A percentile compares a stretch with the other conserved stretches of the same genome.
These are phyloP conservation scores for Monoplex corrugatus DNA, from an alignment of 2,888 invertebrate species.

Conservation along the genomic window DNA sequence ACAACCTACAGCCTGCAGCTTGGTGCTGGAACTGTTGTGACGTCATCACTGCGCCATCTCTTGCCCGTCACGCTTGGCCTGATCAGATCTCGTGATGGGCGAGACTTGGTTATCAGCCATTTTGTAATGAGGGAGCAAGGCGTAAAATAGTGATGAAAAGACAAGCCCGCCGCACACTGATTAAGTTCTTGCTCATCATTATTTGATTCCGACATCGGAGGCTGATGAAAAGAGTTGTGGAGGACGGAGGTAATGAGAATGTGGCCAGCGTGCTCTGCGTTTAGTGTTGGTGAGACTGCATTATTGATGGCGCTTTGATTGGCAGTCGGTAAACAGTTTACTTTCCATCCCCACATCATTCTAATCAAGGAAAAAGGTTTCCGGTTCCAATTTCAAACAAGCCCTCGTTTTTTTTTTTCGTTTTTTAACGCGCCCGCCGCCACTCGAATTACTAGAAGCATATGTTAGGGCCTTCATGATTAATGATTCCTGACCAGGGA, in stretches of 20 bases:
- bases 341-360: slow-evolving; percentile 20
- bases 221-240: slow-evolving; percentile 29
- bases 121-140: slow-evolving; percentile 42
- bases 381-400: slow-evolving; percentile 39
- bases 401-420: neutral
- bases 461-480: slow-evolving; percentile 11
- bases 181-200: slow-evolving; percentile 48
- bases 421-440: no score
- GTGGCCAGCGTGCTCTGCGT: slow-evolving; percentile 1
- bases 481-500: neutral
- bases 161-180: slow-evolving; percentile 34
- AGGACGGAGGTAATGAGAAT: slow-evolving; percentile 40
- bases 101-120: slow-evolving; percentile 39
- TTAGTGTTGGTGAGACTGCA: slow-evolving; percentile 30
- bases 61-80: slow-evolving; percentile 9
- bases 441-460: slow-evolving; percentile 26
- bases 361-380: slow-evolving; percentile 44
- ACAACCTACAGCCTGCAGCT: no score
- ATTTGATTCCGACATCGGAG: slow-evolving; percentile 43
- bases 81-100: slow-evolving; percentile 34
- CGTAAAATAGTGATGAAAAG: slow-evolving; percentile 48
- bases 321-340: slow-evolving; percentile 46
- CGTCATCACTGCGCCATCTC: neutral
- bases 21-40: neutral
- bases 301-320: slow-evolving; percentile 45